A percentile compares a stretch with the other conserved stretches of the same genome.
phyloP scores from a whole-genome alignment of 2,888 invertebrate species.

The Drosophila kanekoi region DNA sequence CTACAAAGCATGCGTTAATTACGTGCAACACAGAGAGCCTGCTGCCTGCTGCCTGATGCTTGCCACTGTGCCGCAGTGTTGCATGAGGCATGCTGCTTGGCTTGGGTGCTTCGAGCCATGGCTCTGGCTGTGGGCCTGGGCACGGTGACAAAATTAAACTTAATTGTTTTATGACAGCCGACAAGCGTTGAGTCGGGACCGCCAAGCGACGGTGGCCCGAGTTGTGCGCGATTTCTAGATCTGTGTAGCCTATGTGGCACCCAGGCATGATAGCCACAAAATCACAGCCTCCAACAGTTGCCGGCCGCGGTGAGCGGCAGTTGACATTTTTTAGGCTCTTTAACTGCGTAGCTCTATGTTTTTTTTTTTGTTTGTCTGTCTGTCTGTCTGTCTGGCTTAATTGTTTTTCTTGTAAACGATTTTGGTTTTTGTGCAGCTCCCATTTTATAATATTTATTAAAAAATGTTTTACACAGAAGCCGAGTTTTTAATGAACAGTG shows the following conservation, averaged over 20 bases:
- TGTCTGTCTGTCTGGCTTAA: slow-evolving; percentile 60
- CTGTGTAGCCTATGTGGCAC: slow-evolving; percentile 67
- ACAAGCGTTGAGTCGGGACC: slow-evolving; percentile 36
- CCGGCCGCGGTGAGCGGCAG: slow-evolving; percentile 50
- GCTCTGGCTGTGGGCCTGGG: slow-evolving; percentile 30
- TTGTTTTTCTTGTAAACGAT: slow-evolving; percentile 79
- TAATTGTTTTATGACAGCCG: slow-evolving; percentile 81
- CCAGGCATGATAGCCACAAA: slow-evolving; percentile 37
- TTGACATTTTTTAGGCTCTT: slow-evolving; percentile 81
- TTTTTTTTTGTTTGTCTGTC: slow-evolving; percentile 20
- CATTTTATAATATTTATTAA: slow-evolving; percentile 75
- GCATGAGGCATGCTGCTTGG: background rate
- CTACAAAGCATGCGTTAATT: slow-evolving; percentile 77
- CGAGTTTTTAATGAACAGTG: slow-evolving; percentile 68
- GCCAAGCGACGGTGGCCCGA: slow-evolving; percentile 34
- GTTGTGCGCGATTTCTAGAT: slow-evolving; percentile 32
- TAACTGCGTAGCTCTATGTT: slow-evolving; percentile 68
- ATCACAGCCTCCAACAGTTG: slow-evolving; percentile 61
- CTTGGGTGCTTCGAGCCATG: slow-evolving; percentile 25
- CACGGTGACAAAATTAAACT: slow-evolving; percentile 81
- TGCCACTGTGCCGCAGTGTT: background rate
- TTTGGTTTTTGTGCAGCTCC: slow-evolving; percentile 69
- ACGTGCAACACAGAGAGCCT: slow-evolving; percentile 31
- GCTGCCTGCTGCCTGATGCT: slow-evolving; percentile 4
- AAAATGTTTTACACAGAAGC: slow-evolving; percentile 82